Evolutionary conservation across 1,140 invertebrate species (phyloP).

Genomic region (Apis cerana): DNA sequence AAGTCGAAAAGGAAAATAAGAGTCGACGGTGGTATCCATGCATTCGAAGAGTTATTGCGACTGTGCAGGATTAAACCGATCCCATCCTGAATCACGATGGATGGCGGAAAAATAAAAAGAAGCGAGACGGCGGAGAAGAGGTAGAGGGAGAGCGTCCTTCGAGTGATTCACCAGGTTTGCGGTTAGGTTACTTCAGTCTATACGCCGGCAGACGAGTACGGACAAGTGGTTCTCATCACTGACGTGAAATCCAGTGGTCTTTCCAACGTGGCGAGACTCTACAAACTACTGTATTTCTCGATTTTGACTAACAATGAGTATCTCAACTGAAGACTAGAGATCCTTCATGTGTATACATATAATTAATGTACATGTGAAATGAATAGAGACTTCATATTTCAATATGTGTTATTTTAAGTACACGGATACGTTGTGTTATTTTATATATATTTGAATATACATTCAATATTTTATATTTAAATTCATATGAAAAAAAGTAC

Average conservation of each 20-base stretch:
- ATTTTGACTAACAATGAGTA: neutral
- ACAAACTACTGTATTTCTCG: neutral
- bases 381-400: too few relatives aligned
- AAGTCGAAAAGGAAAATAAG: slow-evolving; percentile 4
- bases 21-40: neutral
- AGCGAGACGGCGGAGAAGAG: slow-evolving; percentile 29
- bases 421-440: too few relatives aligned
- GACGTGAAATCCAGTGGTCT: slow-evolving; percentile 12
- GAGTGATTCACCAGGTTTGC: slow-evolving; percentile 74
- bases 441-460: too few relatives aligned
- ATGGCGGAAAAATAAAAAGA: slow-evolving; percentile 20
- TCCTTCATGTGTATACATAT: too few relatives aligned
- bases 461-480: too few relatives aligned
- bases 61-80: slow-evolving; percentile 29
- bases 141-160: slow-evolving; percentile 49
- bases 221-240: slow-evolving; percentile 53
- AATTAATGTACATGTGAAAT: too few relatives aligned
- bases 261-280: neutral
- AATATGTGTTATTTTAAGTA: too few relatives aligned
- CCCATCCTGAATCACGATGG: slow-evolving; percentile 44
- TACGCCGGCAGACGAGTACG: slow-evolving; percentile 42
- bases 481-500: too few relatives aligned
- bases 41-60: slow-evolving; percentile 19
- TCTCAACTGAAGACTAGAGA: neutral
- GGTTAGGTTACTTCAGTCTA: slow-evolving; percentile 55